Base-by-base conservation (phyloP, 2,113 vertebrate species). In the Plectropomus leopardus region DNA sequence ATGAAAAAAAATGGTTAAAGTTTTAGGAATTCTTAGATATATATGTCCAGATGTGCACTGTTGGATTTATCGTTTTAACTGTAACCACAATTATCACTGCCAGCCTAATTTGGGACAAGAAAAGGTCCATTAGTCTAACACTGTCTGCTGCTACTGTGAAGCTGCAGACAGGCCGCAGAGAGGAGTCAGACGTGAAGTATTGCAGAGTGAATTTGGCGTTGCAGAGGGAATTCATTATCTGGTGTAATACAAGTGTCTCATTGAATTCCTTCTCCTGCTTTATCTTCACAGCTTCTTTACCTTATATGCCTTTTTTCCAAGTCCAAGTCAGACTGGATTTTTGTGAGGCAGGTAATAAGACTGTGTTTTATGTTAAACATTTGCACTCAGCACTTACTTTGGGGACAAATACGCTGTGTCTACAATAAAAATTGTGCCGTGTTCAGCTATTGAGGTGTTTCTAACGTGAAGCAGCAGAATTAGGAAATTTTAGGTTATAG, bases 211-310 rank as follows among this genome's bases (percentile, higher is more conserved):
- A 48, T 71, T 55, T 76, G 60, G 71, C 24, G 19, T 55, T 24
- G 13, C 48, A 24, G 50, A 63, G 76, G 50, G 81, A 80, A 58
- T 68, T 53, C 51, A 44, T 88, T 88, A 85, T 87, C 74, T 79
- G 69, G n/a, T 63, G 47, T 44, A 57, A 51, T 8, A 58, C 78
- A 60, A 76, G 79, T 45, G 40, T 51, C 78, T 80, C 30, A 21
- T 14, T 74, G 45, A 59, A 80, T 78, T 82, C 72, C 77, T 60
- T 36, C 26, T 42, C 53, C 55, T 48, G 72, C 59, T 78, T 83
- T 54, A 67, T 73, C 70, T 82, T 30, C 42, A 51, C 42, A 5
- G 21, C 45, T 45, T 61, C 34, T 82, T 86, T 85, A 60, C 82
- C 80, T 86, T 66, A 54, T 63, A 57, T 73, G 67, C 23, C 76